Percentiles rank a stretch among this genome's conserved stretches.
Conservation (phyloP, 2,113 vertebrate species). For the crab-eating macaque (Macaca fascicularis) region T2T-MFA8v1.1 NC_088378.1:111522501-111523000, state of each 20-base stretch:
- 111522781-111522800: neutral
- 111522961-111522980: too few relatives aligned
- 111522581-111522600: neutral
- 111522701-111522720: neutral
- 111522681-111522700: neutral
- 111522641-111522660: neutral
- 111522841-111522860: neutral
- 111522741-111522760: neutral
- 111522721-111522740: neutral
- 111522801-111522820: neutral
- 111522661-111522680: neutral
- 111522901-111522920: neutral
- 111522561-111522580: accelerated
- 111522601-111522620: neutral
- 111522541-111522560: neutral
- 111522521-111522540: neutral
- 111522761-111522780: neutral
- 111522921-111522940: neutral
- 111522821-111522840: neutral
- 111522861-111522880: neutral
- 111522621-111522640: neutral
- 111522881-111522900: neutral
- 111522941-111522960: neutral
- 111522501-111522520: neutral
- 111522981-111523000: neutral